A percentile compares a stretch with the other conserved stretches of the same genome.
phyloP scores from a whole-genome alignment of 2,888 invertebrate genomes.

The Seladonia tumulorum region DNA sequence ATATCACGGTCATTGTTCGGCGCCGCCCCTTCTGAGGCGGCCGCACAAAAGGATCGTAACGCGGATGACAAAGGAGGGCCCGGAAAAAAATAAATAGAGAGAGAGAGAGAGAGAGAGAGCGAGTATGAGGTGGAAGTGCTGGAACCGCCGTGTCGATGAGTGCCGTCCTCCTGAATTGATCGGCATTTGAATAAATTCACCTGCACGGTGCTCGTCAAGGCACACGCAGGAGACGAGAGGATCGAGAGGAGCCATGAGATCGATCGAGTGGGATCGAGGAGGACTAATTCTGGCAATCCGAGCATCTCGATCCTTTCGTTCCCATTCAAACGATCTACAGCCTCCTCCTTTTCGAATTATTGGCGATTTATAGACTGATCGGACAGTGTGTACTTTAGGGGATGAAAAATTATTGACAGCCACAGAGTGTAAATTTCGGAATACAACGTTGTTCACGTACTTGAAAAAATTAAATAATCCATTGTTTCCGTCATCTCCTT shows the following conservation, averaged over 20 bases:
- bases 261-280: constrained; percentile 31
- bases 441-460: no score
- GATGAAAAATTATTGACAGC: no score
- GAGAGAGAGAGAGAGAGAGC: background rate
- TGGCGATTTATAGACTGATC: background rate
- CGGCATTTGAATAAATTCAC: constrained; percentile 82
- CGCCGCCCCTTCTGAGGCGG: constrained; percentile 60
- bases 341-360: background rate
- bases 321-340: background rate
- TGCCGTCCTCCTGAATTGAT: constrained; percentile 74
- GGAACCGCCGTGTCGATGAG: constrained; percentile 74
- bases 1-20: constrained; percentile 78
- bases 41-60: constrained; percentile 63
- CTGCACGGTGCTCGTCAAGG: constrained; percentile 71
- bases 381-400: no score
- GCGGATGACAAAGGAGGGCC: constrained; percentile 64
- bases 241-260: constrained; percentile 29
- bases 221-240: constrained; percentile 30
- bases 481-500: no score
- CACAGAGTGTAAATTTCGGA: no score
- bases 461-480: no score
- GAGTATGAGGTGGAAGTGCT: constrained; percentile 56
- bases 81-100: constrained; percentile 26
- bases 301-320: constrained; percentile 14
- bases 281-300: constrained; percentile 11